Percentiles rank a stretch among this genome's conserved stretches.
Conservation (phyloP, 2,888 invertebrate genomes). For the Oscheius myriophilus region DNA sequence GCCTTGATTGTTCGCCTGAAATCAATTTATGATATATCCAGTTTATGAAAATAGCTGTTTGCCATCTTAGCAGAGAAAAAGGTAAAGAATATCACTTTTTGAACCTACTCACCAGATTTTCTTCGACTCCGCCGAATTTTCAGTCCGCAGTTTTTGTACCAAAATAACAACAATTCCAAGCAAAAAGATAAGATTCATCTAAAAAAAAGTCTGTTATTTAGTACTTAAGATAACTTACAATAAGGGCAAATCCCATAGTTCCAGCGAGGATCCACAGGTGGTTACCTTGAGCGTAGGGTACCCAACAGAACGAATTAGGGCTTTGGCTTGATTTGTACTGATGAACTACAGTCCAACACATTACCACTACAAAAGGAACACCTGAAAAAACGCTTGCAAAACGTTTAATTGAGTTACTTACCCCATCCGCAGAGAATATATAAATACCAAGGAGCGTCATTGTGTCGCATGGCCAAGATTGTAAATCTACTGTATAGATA, state of each 20-base stretch:
- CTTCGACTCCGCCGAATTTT: conserved; percentile 73
- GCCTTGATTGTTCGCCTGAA: conserved; percentile 75
- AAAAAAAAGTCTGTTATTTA: conserved; percentile 46
- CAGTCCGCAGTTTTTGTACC: conserved; percentile 73
- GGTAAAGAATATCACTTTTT: too few species aligned
- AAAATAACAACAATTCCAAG: conserved; percentile 73
- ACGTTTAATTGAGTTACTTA: conserved; percentile 45
- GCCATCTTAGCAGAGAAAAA: too few species aligned
- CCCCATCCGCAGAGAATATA: conserved; percentile 77
- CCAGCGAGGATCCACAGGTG: conserved; percentile 71
- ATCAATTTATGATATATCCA: too few species aligned
- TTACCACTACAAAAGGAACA: conserved; percentile 73
- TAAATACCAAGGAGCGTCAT: conserved; percentile 74
- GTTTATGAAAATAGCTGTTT: too few species aligned
- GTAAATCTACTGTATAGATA: conserved; percentile 72
- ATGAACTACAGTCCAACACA: conserved; percentile 73
- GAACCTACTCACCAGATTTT: conserved; percentile 72
- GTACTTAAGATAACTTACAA: conserved; percentile 61
- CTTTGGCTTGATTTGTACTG: conserved; percentile 50
- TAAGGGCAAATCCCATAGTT: conserved; percentile 71
- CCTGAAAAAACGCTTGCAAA: conserved; percentile 68
- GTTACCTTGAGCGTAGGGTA: conserved; percentile 70
- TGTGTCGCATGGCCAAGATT: conserved; percentile 75
- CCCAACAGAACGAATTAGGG: conserved; percentile 71
- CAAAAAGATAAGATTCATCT: conserved; percentile 73